Evolutionary conservation across 2,797 vertebrate species (phyloP).

Genomic region (Oreochromis grahami): DNA sequence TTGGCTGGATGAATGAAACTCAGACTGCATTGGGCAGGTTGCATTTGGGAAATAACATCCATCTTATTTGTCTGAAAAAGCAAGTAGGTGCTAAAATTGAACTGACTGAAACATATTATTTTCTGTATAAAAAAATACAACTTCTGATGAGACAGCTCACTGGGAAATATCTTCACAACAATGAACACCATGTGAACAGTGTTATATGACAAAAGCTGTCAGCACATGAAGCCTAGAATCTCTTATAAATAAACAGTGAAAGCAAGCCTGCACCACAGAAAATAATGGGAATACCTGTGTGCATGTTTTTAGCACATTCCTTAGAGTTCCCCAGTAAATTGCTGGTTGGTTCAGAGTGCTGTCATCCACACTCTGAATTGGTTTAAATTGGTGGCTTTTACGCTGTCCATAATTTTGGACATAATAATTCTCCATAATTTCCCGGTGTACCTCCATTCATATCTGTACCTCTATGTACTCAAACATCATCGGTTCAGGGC

Average conservation of each 20-base stretch:
- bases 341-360: not conserved
- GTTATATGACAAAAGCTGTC: not conserved
- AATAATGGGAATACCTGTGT: not conserved
- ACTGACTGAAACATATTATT: not conserved
- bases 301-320: not conserved
- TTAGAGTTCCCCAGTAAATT: not conserved
- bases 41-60: not conserved
- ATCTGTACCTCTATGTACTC: not conserved
- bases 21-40: not conserved
- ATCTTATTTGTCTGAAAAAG: not conserved
- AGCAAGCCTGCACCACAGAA: not conserved
- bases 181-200: not conserved
- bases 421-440: not conserved
- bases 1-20: not conserved
- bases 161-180: not conserved
- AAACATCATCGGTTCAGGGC: not conserved
- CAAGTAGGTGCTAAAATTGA: not conserved
- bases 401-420: not conserved
- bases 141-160: not conserved
- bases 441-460: not conserved
- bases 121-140: not conserved
- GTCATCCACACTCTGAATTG: not conserved
- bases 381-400: not conserved
- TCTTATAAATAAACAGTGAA: not conserved
- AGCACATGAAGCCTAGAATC: not conserved